Evolutionary conservation across 1,140 invertebrate genomes (phyloP), one percentile per base, ranked within the genome.

Genomic region (Pogonomyrmex barbatus): DNA sequence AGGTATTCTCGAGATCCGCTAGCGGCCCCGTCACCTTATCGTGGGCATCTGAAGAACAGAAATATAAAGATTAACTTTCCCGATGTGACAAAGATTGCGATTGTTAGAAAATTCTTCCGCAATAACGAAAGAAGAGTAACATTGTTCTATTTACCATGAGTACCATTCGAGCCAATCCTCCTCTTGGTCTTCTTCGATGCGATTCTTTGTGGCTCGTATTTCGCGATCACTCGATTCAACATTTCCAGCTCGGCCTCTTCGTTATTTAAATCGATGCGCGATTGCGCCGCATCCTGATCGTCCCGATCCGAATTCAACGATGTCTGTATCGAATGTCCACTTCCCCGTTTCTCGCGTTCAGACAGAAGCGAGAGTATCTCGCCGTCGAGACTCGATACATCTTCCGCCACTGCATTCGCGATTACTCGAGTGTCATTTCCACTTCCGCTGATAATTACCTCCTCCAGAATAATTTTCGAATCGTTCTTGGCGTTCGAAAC

Each of bases 171-270:
- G 9, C 12, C 45, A 24, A 84, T 63, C 75, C 88, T 92, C 0
- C 77, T 68, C 39, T 91, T 90, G 1, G 5, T 76, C 70, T 82
- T 91, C 24, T 56, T 86, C 14, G 50, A 50, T 12, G 85, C 76
- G 45, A 92, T 88, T 52, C 89, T 90, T 56, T 90, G 83, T 0
- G 92, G 91, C 30, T 93, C 93, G 84, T 93, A 93, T 42, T 70
- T 88, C 0, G 87, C 67, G 12, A 89, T 54, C 50, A 91, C 86
- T 6, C 88, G 86, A 52, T 89, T 81, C 4, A 92, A 52, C 42
- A 87, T 77, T 58, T 92, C 90, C 47, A 91, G 0, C 24, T 90
- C 87, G 12, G 88, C 87, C 12, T 86, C 36, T 14, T 87, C 79
- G 0, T 76, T n/a, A n/a, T n/a, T 52, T 12, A 77, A 60, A 3